Evolutionary conservation across 2,797 vertebrate species (phyloP).

Genomic region (Clamator glandarius): DNA sequence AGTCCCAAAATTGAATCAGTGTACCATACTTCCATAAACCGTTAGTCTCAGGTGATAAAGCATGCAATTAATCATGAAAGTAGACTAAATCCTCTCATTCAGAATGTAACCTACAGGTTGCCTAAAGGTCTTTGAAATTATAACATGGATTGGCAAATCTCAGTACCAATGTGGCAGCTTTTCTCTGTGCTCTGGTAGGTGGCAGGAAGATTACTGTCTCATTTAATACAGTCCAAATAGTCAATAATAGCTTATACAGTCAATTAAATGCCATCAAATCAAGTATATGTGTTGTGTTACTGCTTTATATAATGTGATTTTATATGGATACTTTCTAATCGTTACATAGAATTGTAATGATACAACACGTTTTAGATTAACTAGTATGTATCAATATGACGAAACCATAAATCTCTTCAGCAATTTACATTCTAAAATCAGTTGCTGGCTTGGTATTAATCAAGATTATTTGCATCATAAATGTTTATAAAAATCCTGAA

Average conservation of each 20-base stretch:
- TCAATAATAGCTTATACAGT: neutral
- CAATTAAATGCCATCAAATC: neutral
- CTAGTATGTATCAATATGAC: neutral
- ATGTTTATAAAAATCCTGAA: neutral
- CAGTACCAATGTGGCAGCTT: neutral
- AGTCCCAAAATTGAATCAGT: neutral
- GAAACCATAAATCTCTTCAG: neutral
- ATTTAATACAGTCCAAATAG: neutral
- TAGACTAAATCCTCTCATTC: neutral
- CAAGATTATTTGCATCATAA: neutral
- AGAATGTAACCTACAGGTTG: neutral
- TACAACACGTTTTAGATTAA: neutral
- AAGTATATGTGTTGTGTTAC: neutral
- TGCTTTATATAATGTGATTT: neutral
- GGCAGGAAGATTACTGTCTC: neutral
- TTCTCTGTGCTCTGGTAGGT: neutral
- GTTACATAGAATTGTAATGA: neutral
- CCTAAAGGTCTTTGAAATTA: neutral
- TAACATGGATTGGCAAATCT: neutral
- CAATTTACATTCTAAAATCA: neutral
- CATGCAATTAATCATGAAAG: neutral
- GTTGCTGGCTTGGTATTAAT: neutral
- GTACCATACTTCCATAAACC: neutral
- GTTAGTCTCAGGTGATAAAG: neutral
- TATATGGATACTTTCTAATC: neutral